Percentiles rank a stretch among this genome's conserved stretches.
Conservation (phyloP, 2,888 invertebrate species). For the Plebejus argus region DNA sequence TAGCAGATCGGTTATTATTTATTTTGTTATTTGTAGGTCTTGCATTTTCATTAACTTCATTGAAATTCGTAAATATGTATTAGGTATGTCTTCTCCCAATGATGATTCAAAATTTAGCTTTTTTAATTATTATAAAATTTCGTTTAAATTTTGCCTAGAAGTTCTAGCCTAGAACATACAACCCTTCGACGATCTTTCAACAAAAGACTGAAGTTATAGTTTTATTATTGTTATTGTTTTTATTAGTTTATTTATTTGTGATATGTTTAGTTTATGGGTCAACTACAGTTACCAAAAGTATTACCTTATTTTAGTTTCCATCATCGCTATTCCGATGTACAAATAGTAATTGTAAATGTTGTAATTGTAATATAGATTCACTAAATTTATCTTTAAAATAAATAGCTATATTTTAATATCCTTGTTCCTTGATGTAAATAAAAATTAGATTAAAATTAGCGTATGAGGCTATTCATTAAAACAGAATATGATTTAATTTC, state of each 20-base stretch:
- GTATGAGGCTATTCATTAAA: conserved; percentile 65
- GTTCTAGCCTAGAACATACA: conserved; percentile 6
- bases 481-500: conserved; percentile 53
- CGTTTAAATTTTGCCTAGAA: conserved; percentile 35
- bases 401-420: conserved; percentile 37
- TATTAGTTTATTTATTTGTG: conserved; percentile 76
- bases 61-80: neutral
- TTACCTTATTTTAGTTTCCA: conserved; percentile 67
- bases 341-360: conserved; percentile 24
- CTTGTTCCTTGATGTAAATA: conserved; percentile 63
- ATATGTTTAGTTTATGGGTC: conserved; percentile 59
- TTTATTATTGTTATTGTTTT: conserved; percentile 71
- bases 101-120: neutral
- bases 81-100: conserved; percentile 20
- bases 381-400: conserved; percentile 28
- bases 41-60: neutral
- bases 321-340: conserved; percentile 23
- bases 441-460: conserved; percentile 52
- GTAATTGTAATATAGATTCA: conserved; percentile 13
- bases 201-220: conserved; percentile 72
- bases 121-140: neutral
- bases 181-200: conserved; percentile 51
- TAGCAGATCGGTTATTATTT: neutral
- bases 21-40: neutral
- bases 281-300: conserved; percentile 79